A percentile compares a stretch with the other conserved stretches of the same genome.
phyloP scores from a whole-genome alignment of 2,113 vertebrate species.

The Cathartes aura region DNA sequence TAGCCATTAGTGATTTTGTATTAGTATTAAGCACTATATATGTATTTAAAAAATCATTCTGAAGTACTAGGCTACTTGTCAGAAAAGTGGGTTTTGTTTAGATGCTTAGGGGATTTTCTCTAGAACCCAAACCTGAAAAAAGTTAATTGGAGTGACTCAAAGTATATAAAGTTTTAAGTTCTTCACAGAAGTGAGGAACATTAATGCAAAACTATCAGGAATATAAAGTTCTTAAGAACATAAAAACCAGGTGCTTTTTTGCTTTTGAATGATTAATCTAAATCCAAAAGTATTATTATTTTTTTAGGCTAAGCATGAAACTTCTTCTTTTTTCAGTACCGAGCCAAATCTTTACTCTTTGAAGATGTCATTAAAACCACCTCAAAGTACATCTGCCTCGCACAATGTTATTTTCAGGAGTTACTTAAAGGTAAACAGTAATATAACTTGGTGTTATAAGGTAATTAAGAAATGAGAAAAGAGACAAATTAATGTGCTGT shows the following conservation, averaged over 20 bases:
- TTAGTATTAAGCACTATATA: neutral
- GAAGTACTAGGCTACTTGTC: neutral
- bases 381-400: neutral
- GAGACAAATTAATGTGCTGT: neutral
- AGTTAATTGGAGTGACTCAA: neutral
- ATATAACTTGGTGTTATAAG: neutral
- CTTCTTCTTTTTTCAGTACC: neutral
- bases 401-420: neutral
- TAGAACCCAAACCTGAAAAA: neutral
- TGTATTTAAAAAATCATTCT: fast-evolving
- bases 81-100: neutral
- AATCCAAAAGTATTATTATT: neutral
- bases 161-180: neutral
- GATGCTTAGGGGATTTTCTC: neutral
- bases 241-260: neutral
- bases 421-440: constrained; percentile 18
- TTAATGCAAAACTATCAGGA: neutral
- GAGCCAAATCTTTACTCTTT: constrained; percentile 4
- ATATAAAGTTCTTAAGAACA: neutral
- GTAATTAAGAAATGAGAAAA: neutral
- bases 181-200: neutral
- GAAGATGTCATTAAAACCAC: constrained; percentile 19
- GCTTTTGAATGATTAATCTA: constrained; percentile 23
- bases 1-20: neutral
- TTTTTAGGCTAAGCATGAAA: neutral